phyloP scores from a whole-genome alignment of 2,113 vertebrate species.

The Conger conger region DNA sequence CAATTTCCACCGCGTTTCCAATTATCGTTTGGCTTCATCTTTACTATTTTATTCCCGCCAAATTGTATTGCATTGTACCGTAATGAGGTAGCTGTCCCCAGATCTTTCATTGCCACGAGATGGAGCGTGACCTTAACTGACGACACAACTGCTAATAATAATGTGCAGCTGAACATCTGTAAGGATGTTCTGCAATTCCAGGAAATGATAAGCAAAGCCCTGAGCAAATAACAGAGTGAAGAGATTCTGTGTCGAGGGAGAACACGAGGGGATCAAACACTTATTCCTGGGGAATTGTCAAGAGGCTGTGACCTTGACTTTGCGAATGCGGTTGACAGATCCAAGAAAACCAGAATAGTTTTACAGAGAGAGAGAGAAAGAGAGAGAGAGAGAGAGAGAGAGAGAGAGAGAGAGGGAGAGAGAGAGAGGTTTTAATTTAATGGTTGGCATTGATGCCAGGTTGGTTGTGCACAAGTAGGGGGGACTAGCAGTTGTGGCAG shows the following conservation, averaged over 20 bases:
- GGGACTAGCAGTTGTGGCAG: no score
- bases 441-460: no score
- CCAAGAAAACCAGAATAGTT: not conserved
- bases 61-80: not conserved
- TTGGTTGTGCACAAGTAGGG: no score
- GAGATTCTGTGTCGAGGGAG: not conserved
- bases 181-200: not conserved
- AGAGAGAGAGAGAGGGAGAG: no score
- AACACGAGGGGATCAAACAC: not conserved
- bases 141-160: not conserved
- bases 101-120: not conserved
- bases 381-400: slow-evolving; percentile 14
- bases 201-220: not conserved
- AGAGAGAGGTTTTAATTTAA: not conserved
- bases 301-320: not conserved
- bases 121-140: not conserved
- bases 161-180: not conserved
- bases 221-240: not conserved
- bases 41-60: not conserved
- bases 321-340: not conserved
- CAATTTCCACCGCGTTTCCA: not conserved
- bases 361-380: slow-evolving; percentile 34
- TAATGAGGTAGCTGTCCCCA: not conserved
- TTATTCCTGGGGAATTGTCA: not conserved
- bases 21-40: not conserved